Base-by-base conservation (phyloP, 2,797 vertebrate genomes). In the Gobionotothen gibberifrons region DNA sequence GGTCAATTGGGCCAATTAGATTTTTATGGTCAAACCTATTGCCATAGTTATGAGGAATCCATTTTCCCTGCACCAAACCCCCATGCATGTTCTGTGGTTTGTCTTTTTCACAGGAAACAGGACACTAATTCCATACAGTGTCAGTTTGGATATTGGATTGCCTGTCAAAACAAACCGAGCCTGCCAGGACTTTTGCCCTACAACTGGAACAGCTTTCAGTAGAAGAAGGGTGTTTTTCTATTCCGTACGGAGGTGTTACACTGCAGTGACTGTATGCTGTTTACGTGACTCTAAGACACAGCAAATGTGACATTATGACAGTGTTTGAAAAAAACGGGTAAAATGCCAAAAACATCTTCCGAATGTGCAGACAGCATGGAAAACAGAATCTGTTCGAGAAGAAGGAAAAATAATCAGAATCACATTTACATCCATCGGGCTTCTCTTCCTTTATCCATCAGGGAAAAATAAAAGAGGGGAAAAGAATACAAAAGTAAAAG, bases 1-100 rank as follows among this genome's bases (percentile, higher is more conserved):
- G 97, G 97, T 98, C 97, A 97, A 96, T 95, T 96, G 95, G 94
- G 88, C 94, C 96, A 96, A 96, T 97, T 97, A 93, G 90, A 94
- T 95, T 96, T 90, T 94, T 91, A 95, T 96, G 96, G 96, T 95
- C 90, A 93, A 96, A 96, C 94, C 94, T 95, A 93, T 93, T 91
- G 92, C 94, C 90, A 90, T 87, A 91, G 92, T 93, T 94, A 94
- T 93, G 93, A 92, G 65, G 79, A 81, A 77, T 81, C 54, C n/a
- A 58, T 82, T 84, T 85, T 83, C 68, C 72, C 36, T 55, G 40
- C 22, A 76, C 52, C 74, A 65, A 89, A 89, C 48, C 72, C 69
- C 42, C 15, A 39, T 60, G 64, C 74, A 54, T 54, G 64, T 75
- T 72, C 78, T 80, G 60, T 84, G 90, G 89, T 93, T 86, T 77